Percentiles rank a stretch among this genome's conserved stretches.
Conservation (phyloP, 2,797 vertebrate genomes). For the Phalanger gymnotis region DNA sequence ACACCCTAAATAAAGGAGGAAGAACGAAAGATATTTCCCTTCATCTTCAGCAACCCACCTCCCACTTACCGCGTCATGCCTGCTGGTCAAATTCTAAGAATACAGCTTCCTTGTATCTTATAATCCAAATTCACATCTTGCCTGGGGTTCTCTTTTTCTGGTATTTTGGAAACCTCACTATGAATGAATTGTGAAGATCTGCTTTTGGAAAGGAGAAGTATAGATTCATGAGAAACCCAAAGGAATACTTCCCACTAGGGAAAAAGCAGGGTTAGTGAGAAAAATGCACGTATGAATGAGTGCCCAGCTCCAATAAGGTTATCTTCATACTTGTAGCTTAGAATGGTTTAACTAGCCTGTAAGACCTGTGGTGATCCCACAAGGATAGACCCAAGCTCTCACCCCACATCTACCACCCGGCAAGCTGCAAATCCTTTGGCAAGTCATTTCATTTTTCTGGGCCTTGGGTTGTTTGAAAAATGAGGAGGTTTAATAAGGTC, state of each 20-base stretch:
- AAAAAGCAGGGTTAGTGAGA: neutral
- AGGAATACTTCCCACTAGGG: neutral
- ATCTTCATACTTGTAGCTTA: neutral
- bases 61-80: neutral
- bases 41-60: neutral
- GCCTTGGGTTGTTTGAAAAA: neutral
- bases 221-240: neutral
- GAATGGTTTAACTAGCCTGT: neutral
- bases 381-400: neutral
- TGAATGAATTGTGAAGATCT: conserved; percentile 9
- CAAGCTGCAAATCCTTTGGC: neutral
- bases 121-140: neutral
- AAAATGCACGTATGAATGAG: neutral
- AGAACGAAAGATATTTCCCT: neutral
- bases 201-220: conserved; percentile 25
- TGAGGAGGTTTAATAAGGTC: neutral
- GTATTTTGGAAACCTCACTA: neutral
- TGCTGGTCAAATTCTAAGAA: neutral
- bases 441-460: neutral
- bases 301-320: neutral
- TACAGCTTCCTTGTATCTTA: neutral
- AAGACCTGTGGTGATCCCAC: neutral
- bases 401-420: neutral
- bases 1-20: neutral
- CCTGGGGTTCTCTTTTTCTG: conserved; percentile 1